Evolutionary conservation across 2,113 vertebrate species (phyloP), one percentile per base, ranked within the genome.

Genomic region (Takifugu bimaculatus): DNA sequence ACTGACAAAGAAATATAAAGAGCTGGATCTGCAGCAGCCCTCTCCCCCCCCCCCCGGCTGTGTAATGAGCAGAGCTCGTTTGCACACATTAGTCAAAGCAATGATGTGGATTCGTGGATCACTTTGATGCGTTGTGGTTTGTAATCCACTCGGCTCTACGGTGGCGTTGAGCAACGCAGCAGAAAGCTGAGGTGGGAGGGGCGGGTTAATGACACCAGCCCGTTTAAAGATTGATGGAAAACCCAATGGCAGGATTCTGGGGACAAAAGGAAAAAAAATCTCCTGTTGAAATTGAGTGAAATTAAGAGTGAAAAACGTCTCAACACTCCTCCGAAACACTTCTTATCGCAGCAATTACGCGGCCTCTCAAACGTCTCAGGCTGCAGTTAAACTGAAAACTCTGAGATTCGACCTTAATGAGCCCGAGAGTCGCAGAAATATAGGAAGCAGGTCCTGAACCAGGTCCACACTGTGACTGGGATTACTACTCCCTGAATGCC

Each of bases 41-140:
- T 50, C 72, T 57, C 76, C 65, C 59, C 77, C 54, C 51, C 59
- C 73, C 50, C n/a, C 28, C 52, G 62, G 74, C 35, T 59, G 29
- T 44, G 65, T 45, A 63, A 71, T 55, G 14, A 62, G 54, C 43
- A 49, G 58, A 72, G 61, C 56, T 66, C 56, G 65, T 80, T 68
- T 80, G 75, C 66, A 67, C 75, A 63, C 64, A 73, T 78, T 74
- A 72, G 68, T 62, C 65, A 72, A 73, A 68, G 75, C 79, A 51
- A 61, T 26, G 49, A 72, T 82, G 65, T 73, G 73, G 73, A 74
- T 80, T 76, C 53, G 63, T 78, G 70, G 65, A 69, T 58, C 63
- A 59, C 81, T 86, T 85, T 83, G 72, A 81, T 75, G 82, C 71
- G 51, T 72, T 82, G 75, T 75, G 80, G 68, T 85, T 80, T 83